Base-by-base conservation (phyloP, 1,140 invertebrate genomes). In the Dysdera silvatica region DNA sequence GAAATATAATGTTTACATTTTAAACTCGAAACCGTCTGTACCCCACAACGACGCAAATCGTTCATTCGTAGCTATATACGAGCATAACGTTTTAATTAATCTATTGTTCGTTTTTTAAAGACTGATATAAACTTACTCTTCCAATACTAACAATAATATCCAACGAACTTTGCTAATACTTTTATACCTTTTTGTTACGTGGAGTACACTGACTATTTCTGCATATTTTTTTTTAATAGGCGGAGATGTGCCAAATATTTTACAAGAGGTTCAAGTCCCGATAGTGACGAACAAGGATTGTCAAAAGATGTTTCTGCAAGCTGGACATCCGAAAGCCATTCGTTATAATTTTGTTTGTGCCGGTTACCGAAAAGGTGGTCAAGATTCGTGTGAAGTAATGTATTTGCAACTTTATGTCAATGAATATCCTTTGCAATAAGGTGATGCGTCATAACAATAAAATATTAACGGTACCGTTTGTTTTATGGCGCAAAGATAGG, bases 231-330 rank as follows among this genome's bases (percentile, higher is more conserved):
- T 52, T 67, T n/a, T n/a, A n/a, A 29, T 66, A 85, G 89, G 87
- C 32, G 91, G 91, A 45, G 87, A 87, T 33, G 88, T 94, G 2
- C 91, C 91, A 4, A 89, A 87, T 16, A 82, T 91, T 16, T 77
- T 95, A 3, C 90, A 95, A 76, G 89, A 93, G 79, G 91, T 95
- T 0, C 86, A 90, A 77, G 89, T 95, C 16, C 91, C 91, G 8
- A 86, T 95, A 66, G 90, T 95, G 74, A 87, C 89, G 70, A 95
- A 95, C 74, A 82, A 82, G 52, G 86, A 91, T 0, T 95, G 91
- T 74, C 91, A 95, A 76, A 86, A 91, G 71, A 94, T 95, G 91
- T 95, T 95, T 81, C 82, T 86, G 59, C 89, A 87, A 0, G 89
- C 87, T 2, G 89, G 89, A 0, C 91, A 95, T 70, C 79, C 84